phyloP scores from a whole-genome alignment of 1,140 invertebrate species.

The Drosophila setifemur region DNA sequence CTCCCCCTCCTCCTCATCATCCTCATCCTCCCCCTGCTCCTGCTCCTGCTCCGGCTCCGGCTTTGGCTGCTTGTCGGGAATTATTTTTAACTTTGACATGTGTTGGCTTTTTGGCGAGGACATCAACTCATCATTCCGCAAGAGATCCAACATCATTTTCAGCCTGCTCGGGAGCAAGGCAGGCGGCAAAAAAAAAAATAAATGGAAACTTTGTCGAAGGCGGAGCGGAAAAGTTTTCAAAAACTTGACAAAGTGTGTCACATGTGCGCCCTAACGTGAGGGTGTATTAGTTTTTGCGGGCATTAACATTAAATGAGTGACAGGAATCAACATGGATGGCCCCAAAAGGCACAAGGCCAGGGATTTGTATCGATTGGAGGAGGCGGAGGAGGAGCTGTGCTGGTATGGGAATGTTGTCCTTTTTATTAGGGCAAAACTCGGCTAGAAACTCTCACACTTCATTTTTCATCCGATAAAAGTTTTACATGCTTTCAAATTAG shows the following conservation, averaged over 20 bases:
- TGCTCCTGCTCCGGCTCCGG: conserved; percentile 2
- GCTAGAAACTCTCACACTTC: no score
- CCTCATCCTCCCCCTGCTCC: no score
- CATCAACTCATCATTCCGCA: conserved; percentile 61
- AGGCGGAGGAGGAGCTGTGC: not conserved
- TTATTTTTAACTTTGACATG: conserved; percentile 79
- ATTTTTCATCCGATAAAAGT: no score
- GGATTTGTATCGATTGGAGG: conserved; percentile 25
- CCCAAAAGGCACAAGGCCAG: conserved; percentile 4
- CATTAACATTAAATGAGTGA: conserved; percentile 73
- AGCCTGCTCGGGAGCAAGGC: conserved; percentile 5
- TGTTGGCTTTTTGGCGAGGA: conserved; percentile 66
- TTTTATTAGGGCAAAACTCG: no score
- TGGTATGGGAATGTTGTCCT: not conserved
- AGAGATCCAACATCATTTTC: conserved; percentile 40
- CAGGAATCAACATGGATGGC: conserved; percentile 55
- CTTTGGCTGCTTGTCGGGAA: conserved; percentile 19
- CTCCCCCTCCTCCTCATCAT: no score
- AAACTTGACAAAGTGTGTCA: conserved; percentile 71
- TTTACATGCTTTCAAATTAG: no score
- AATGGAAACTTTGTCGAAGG: conserved; percentile 49
- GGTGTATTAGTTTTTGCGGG: conserved; percentile 57
- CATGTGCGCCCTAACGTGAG: conserved; percentile 25
- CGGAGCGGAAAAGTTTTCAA: conserved; percentile 60
- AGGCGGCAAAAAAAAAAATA: not conserved